Conservation (phyloP, 2,888 invertebrate genomes). For the Leptopilina myrica region DNA sequence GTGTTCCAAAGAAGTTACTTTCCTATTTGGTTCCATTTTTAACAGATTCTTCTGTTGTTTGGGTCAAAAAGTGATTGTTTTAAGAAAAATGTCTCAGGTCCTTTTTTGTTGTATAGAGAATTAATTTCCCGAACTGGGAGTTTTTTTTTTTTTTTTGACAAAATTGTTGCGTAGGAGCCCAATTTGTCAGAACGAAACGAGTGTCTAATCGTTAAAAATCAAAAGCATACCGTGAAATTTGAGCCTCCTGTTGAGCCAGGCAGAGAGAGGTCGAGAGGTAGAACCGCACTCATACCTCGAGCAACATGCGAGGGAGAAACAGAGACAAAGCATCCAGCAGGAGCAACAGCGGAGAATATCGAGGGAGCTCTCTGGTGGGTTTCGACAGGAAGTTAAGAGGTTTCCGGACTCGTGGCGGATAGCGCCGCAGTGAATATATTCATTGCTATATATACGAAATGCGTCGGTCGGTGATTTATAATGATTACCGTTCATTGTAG, state of each 20-base stretch:
- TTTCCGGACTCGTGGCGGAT: constrained; percentile 59
- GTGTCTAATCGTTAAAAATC: constrained; percentile 35
- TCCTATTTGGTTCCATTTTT: too few relatives aligned
- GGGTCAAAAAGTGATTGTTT: too few relatives aligned
- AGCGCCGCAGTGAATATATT: constrained; percentile 55
- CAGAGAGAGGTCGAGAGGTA: neutral
- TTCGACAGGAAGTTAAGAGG: constrained; percentile 66
- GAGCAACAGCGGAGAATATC: neutral
- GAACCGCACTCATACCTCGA: neutral
- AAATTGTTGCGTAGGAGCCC: neutral
- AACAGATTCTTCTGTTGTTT: too few relatives aligned
- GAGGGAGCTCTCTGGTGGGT: constrained; percentile 45
- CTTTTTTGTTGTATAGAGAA: too few relatives aligned
- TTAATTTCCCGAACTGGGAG: neutral
- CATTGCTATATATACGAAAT: constrained; percentile 53
- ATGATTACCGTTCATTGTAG: constrained; percentile 68
- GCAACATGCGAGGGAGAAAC: constrained; percentile 2
- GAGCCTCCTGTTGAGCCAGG: constrained; percentile 27
- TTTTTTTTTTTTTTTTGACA: neutral
- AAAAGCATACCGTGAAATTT: constrained; percentile 31
- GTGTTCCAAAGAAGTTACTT: too few relatives aligned
- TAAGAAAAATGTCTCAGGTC: too few relatives aligned
- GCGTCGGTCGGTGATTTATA: constrained; percentile 66
- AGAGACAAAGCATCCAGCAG: neutral
- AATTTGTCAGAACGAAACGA: constrained; percentile 30